phyloP scores from a whole-genome alignment of 2,797 vertebrate genomes.

The Tangara arthus region DNA sequence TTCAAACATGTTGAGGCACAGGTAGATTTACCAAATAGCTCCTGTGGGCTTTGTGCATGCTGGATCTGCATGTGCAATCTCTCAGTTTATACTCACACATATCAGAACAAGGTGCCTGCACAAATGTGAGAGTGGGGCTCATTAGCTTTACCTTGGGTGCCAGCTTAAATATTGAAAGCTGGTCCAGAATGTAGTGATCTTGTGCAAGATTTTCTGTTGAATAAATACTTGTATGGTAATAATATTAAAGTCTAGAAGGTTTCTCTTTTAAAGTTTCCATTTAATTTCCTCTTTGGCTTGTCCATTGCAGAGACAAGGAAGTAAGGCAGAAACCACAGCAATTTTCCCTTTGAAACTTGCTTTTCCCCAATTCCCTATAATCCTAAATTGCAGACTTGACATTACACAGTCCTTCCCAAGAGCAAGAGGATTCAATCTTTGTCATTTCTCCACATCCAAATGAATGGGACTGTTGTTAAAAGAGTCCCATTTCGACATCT shows the following conservation, averaged over 20 bases:
- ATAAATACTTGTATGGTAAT: not conserved
- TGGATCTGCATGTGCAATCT: not conserved
- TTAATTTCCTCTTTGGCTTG: not conserved
- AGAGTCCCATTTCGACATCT: not conserved
- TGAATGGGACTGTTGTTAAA: not conserved
- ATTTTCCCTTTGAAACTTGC: not conserved
- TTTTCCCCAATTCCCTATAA: not conserved
- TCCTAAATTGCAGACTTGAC: not conserved
- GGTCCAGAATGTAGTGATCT: no score
- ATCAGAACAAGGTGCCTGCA: not conserved
- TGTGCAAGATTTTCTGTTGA: not conserved
- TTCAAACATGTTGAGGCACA: not conserved
- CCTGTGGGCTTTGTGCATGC: fast-evolving
- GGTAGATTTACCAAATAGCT: not conserved
- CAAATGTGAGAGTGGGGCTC: not conserved
- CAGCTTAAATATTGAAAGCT: not conserved
- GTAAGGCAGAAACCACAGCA: not conserved
- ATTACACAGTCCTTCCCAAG: not conserved
- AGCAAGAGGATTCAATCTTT: not conserved
- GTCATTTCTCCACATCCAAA: not conserved
- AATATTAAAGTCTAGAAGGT: not conserved
- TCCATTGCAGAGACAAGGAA: not conserved
- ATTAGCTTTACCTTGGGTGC: not conserved
- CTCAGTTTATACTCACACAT: not conserved
- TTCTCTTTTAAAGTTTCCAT: not conserved